Base-by-base conservation (phyloP, 37 sponge, comb jelly and placozoan species). In the Axinella damicornis region DNA sequence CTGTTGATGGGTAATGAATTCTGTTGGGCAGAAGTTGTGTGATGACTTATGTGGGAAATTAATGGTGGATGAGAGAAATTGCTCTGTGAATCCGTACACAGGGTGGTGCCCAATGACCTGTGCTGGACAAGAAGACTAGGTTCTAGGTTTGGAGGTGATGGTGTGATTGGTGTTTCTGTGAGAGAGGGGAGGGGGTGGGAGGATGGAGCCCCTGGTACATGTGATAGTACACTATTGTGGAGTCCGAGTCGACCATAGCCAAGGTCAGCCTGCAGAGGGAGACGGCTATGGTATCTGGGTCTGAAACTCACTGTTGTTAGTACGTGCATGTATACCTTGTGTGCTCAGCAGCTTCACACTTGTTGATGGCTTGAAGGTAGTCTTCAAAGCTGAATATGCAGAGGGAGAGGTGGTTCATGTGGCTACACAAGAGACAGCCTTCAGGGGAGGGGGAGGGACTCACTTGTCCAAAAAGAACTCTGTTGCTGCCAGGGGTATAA, bases 161-260 rank as follows among this genome's bases (percentile, higher is more conserved):
- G n/a, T n/a, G n/a, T n/a, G n/a, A n/a, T 56, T 55, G 55, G 0
- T 54, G 76, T 30, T 17, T 75, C 35, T 21, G 58, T n/a, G 76
- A 56, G 34, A 57, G 76, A 17, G 76, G 76, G 17, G 30, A 27
- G n/a, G 25, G 35, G 30, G 19, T 32, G 19, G 83, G 82, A 13
- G 69, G 76, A 9, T 74, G 77, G 37, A 88, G 14, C 19, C 76
- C 82, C 22, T 57, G 18, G 58, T 24, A 56, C 1, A 81, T 24
- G 56, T 88, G 57, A 57, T 81, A 81, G 71, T 88, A 88, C 22
- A 75, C 55, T 22, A 88, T 57, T 30, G 82, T 75, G 31, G 76
- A 41, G 40, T 88, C 88, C 16, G 52, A 69, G 53, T 68, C 88
- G 12, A 88, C 88, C 20, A 88, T 32, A 76, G 77, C 82, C 20